A percentile compares a stretch with the other conserved stretches of the same genome.
Evolutionary conservation across 2,113 vertebrate species (phyloP).

Genomic region (Lethenteron reissneri): DNA sequence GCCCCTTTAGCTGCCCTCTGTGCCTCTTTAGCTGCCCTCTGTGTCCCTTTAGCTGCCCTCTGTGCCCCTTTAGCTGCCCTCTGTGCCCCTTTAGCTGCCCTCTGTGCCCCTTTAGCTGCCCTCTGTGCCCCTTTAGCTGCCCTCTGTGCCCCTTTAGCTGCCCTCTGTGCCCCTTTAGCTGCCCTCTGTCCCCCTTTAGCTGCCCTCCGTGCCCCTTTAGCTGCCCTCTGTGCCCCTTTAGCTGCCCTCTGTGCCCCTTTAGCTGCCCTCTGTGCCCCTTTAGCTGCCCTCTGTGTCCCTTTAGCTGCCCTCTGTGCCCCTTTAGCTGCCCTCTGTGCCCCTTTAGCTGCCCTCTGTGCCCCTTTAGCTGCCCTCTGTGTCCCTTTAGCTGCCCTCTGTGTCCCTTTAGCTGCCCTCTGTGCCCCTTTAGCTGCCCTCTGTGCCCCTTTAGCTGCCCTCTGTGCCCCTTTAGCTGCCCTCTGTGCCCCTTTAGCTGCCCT

Average conservation of each 20-base stretch:
- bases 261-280: background rate
- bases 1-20: background rate
- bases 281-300: background rate
- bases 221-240: background rate
- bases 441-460: background rate
- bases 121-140: background rate
- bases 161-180: background rate
- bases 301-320: background rate
- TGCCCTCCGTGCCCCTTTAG: background rate
- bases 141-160: background rate
- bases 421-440: background rate
- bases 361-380: background rate
- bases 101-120: background rate
- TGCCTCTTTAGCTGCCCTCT: background rate
- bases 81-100: background rate
- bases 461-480: background rate
- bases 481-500: background rate
- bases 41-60: background rate
- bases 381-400: background rate
- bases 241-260: background rate
- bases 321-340: background rate
- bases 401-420: background rate
- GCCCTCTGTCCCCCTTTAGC: background rate
- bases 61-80: background rate
- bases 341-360: background rate